Conservation (phyloP, 2,797 vertebrate genomes). For the Pseudomugil tenellus region DNA sequence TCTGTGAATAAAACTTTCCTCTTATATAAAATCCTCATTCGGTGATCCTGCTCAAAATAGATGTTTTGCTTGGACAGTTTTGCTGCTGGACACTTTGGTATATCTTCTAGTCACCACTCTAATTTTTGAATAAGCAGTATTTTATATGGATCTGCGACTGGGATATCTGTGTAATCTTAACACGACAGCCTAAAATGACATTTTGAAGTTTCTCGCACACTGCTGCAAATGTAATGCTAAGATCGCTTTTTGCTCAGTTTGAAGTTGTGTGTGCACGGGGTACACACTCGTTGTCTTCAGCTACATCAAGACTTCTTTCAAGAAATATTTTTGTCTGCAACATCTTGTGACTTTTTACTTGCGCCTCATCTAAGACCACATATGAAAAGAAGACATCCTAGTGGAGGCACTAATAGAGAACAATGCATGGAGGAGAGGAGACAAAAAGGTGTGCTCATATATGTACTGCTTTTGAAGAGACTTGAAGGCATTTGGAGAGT, state of each 20-base stretch:
- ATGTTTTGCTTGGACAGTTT: slow-evolving; percentile 75
- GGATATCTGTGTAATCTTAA: slow-evolving; percentile 71
- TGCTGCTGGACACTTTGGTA: slow-evolving; percentile 40
- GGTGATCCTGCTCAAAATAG: slow-evolving; percentile 56
- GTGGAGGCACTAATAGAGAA: slow-evolving; percentile 28
- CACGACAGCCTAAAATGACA: slow-evolving; percentile 45
- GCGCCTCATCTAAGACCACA: slow-evolving; percentile 8
- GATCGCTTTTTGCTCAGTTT: slow-evolving; percentile 13
- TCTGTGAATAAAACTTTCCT: slow-evolving; percentile 73
- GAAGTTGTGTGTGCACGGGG: slow-evolving; percentile 1
- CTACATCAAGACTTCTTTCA: slow-evolving; percentile 20
- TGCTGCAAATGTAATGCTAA: slow-evolving; percentile 30
- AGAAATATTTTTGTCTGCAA: slow-evolving; percentile 31
- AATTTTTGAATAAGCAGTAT: slow-evolving; percentile 59
- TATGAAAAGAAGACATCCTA: slow-evolving; percentile 19
- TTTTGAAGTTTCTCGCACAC: slow-evolving; percentile 42
- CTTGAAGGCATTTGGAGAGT: slow-evolving; percentile 80
- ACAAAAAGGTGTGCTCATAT: slow-evolving; percentile 72
- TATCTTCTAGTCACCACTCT: slow-evolving; percentile 55
- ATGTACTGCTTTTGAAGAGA: slow-evolving; percentile 76
- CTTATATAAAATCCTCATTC: slow-evolving; percentile 68
- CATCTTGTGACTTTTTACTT: slow-evolving; percentile 37
- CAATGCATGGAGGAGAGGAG: slow-evolving; percentile 38
- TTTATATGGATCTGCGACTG: slow-evolving; percentile 70
- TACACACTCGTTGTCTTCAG: slow-evolving; percentile 10